phyloP scores from a whole-genome alignment of 2,113 vertebrate species.

The Porphyrio hochstetteri region DNA sequence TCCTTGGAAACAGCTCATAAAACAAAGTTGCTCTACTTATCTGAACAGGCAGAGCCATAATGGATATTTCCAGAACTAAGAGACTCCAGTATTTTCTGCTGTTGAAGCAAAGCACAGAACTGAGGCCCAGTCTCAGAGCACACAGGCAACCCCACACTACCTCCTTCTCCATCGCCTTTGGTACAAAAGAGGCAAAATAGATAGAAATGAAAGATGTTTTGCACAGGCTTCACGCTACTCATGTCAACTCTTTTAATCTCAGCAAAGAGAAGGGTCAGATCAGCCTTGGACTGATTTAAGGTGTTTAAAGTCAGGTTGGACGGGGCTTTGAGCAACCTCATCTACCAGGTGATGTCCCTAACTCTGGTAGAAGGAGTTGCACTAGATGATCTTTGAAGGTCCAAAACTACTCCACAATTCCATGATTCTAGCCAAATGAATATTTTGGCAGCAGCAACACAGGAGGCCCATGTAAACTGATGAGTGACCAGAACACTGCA shows the following conservation, averaged over 20 bases:
- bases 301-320: neutral
- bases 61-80: neutral
- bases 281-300: neutral
- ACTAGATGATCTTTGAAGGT: neutral
- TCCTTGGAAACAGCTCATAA: neutral
- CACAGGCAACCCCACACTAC: neutral
- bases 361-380: accelerated
- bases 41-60: neutral
- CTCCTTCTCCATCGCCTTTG: neutral
- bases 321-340: neutral
- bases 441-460: neutral
- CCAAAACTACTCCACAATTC: neutral
- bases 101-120: neutral
- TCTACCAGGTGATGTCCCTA: neutral
- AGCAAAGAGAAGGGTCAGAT: neutral
- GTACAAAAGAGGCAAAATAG: neutral
- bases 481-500: neutral
- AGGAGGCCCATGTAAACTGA: neutral
- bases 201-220: neutral
- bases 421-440: neutral
- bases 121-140: neutral
- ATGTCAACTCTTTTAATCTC: neutral
- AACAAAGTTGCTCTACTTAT: neutral
- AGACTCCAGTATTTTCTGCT: neutral
- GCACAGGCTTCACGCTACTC: neutral